A percentile compares a stretch with the other conserved stretches of the same genome.
Conservation (phyloP, 2,113 vertebrate genomes). For the Copsychus sechellarum region DNA sequence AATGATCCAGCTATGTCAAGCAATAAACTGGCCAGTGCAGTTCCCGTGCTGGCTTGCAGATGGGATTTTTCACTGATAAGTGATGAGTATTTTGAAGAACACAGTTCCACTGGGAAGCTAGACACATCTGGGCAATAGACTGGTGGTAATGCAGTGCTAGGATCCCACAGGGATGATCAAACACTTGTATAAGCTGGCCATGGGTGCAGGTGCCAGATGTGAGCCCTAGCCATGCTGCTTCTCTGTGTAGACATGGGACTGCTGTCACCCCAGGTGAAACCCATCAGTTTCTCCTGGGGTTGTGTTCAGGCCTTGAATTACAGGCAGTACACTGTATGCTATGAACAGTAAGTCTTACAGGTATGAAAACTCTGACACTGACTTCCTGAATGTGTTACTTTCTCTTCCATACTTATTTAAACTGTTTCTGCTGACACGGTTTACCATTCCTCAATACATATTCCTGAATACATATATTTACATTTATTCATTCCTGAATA, state of each 20-base stretch:
- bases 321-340: background rate
- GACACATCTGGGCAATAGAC: background rate
- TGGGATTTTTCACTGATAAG: background rate
- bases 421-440: background rate
- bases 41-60: background rate
- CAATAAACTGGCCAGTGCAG: background rate
- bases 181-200: background rate
- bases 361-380: background rate
- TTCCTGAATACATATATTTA: too few relatives aligned
- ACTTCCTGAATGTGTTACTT: background rate
- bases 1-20: background rate
- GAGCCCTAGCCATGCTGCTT: background rate
- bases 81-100: background rate
- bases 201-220: background rate
- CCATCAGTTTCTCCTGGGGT: background rate
- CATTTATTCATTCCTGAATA: too few relatives aligned
- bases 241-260: background rate
- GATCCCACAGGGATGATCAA: fast-evolving
- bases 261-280: background rate
- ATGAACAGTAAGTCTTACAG: background rate
- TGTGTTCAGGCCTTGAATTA: background rate
- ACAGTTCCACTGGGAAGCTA: background rate
- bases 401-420: background rate
- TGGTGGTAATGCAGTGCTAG: background rate
- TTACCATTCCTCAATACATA: background rate